Conservation (phyloP, 30 jellyfish, hydroid and myxozoan species). For the Hydractinia symbiolongicarpus region DNA sequence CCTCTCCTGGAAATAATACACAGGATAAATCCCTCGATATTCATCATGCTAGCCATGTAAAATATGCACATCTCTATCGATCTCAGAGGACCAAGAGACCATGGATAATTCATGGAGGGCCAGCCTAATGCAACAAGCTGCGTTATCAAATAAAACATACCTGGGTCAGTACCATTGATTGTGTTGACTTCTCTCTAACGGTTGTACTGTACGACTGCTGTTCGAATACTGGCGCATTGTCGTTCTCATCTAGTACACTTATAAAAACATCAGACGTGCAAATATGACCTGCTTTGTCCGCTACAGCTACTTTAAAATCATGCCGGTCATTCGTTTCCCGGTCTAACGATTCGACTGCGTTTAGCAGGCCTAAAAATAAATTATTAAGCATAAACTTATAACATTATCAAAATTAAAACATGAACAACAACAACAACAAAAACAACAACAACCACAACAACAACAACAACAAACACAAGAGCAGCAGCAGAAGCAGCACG, state of each 20-base stretch:
- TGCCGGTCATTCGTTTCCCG: constrained; percentile 42
- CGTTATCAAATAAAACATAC: background rate
- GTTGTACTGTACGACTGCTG: constrained; percentile 67
- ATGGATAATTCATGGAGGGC: too few relatives aligned
- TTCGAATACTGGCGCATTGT: constrained; percentile 70
- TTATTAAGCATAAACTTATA: background rate
- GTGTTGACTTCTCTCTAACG: constrained; percentile 80
- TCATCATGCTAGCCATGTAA: too few relatives aligned
- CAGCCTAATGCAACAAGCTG: too few relatives aligned
- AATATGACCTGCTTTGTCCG: constrained; percentile 75
- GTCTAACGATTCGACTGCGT: constrained; percentile 44
- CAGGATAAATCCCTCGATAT: too few relatives aligned
- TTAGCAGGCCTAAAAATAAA: constrained; percentile 51
- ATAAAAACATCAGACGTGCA: constrained; percentile 82
- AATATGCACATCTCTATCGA: too few relatives aligned
- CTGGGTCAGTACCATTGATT: constrained; percentile 71
- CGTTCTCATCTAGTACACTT: constrained; percentile 71
- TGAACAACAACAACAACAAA: background rate
- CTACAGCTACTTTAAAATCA: constrained; percentile 59
- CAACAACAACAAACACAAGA: too few relatives aligned
- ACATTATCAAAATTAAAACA: background rate
- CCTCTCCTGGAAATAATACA: too few relatives aligned
- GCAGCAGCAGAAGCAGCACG: background rate
- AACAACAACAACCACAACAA: too few relatives aligned
- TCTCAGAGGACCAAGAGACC: too few relatives aligned